These are phyloP conservation scores for Tinamus guttatus DNA, from an alignment of 2,113 vertebrate species.

Conservation along the genomic window DNA sequence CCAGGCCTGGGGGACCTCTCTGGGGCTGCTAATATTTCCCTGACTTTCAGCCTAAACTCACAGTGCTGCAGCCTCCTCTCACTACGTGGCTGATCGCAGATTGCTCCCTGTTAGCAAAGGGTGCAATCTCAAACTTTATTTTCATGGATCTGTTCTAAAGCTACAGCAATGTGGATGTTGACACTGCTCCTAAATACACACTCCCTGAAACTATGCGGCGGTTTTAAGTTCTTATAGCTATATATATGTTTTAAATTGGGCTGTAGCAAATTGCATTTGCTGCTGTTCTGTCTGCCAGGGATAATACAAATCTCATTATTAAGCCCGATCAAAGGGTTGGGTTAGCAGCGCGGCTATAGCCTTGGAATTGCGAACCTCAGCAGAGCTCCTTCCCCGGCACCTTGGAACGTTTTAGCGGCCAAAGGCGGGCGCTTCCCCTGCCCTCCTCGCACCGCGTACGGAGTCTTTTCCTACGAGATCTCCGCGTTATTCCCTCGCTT, in stretches of 20 bases:
- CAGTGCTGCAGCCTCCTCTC: not conserved
- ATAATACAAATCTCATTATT: not conserved
- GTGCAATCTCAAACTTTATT: not conserved
- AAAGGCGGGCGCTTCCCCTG: not conserved
- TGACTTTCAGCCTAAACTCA: not conserved
- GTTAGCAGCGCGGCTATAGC: not conserved
- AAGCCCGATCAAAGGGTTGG: not conserved
- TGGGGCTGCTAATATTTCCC: not conserved
- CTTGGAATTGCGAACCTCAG: not conserved
- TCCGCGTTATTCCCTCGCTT: not conserved
- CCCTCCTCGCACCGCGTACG: rapidly evolving
- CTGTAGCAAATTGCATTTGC: not conserved
- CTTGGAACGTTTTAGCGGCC: not conserved
- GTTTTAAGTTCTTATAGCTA: not conserved
- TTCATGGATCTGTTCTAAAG: not conserved
- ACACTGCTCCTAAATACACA: not conserved
- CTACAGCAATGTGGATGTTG: not conserved
- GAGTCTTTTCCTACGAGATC: not conserved
- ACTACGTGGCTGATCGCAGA: not conserved
- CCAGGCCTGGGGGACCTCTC: not conserved
- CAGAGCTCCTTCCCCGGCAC: rapidly evolving
- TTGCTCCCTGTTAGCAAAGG: not conserved
- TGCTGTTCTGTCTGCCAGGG: not conserved
- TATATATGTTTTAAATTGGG: not conserved
- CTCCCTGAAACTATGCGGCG: not conserved